Conservation (phyloP, 1,140 invertebrate species). For the Melanaphis sacchari region DNA sequence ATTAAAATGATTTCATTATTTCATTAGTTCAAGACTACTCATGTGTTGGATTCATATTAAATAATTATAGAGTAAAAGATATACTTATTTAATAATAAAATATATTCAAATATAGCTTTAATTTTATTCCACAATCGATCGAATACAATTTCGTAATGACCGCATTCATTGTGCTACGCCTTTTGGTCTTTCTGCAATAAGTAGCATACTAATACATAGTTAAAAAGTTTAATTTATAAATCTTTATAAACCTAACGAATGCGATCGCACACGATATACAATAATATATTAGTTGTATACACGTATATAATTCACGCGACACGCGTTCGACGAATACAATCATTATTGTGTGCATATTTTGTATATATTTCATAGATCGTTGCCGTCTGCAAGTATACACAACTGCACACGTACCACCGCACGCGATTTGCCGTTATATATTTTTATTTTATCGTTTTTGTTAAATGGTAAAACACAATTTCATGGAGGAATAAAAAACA, state of each 20-base stretch:
- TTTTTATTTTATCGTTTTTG: constrained; percentile 1
- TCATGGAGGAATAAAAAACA: not conserved
- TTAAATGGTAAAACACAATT: constrained; percentile 20
- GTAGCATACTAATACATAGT: not conserved
- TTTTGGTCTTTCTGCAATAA: not conserved
- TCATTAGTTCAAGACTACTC: not conserved
- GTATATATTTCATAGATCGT: not conserved
- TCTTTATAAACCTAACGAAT: not conserved
- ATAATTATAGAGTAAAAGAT: no score
- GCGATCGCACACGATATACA: not conserved
- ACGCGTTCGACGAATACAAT: constrained; percentile 1
- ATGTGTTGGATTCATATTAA: no score
- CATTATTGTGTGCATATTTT: not conserved
- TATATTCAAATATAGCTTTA: not conserved
- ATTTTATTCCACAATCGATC: not conserved
- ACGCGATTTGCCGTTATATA: not conserved
- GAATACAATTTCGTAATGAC: not conserved
- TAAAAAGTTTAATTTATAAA: not conserved
- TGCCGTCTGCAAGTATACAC: not conserved
- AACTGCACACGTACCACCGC: not conserved
- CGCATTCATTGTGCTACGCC: no score
- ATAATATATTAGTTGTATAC: not conserved
- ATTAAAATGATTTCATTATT: not conserved
- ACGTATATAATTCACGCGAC: no score
- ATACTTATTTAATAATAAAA: no score